These are phyloP conservation scores for Limnephilus lunatus DNA, from an alignment of 2,888 invertebrate genomes.

Conservation along the genomic window DNA sequence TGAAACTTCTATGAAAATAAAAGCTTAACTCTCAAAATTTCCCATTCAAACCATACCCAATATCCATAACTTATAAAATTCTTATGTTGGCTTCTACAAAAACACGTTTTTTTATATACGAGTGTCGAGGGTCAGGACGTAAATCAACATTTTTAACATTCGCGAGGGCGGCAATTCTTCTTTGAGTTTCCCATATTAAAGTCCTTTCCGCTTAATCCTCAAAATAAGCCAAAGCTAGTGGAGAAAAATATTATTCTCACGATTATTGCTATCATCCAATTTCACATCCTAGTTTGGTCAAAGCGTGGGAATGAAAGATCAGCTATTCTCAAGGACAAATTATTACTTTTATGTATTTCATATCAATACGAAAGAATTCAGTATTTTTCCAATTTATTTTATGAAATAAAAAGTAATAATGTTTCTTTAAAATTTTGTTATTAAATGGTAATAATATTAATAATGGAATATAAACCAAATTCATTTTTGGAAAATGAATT, in stretches of 20 bases:
- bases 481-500: too few species aligned
- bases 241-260: neutral
- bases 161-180: neutral
- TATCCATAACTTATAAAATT: neutral
- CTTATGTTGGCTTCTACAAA: neutral
- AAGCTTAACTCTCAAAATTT: neutral
- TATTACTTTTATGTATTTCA: neutral
- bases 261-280: conserved; percentile 19
- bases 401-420: neutral
- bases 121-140: neutral
- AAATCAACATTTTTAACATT: neutral
- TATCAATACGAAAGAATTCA: neutral
- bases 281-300: neutral
- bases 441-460: too few species aligned
- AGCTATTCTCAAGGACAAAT: neutral
- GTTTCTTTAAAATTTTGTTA: neutral
- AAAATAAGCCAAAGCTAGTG: neutral
- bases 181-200: neutral
- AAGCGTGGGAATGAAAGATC: neutral
- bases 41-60: neutral
- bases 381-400: neutral
- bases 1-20: neutral
- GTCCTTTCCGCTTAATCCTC: neutral
- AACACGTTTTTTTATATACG: neutral
- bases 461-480: too few species aligned